These are phyloP conservation scores for Cataglyphis cursor DNA, from an alignment of 2,888 invertebrate genomes.

Conservation along the genomic window DNA sequence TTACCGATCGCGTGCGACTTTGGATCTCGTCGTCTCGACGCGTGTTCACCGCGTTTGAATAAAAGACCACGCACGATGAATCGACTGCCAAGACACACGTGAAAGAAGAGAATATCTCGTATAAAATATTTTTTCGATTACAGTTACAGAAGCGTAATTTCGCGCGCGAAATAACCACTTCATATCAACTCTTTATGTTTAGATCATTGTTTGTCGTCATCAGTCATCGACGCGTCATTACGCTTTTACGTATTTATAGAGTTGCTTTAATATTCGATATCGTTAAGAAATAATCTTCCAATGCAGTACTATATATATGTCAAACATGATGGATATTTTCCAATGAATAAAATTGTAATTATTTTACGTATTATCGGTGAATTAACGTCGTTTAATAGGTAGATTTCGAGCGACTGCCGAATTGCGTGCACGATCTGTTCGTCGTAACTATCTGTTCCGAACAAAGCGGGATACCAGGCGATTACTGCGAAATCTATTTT, in stretches of 20 bases:
- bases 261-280: neutral
- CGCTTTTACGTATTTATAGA: neutral
- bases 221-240: neutral
- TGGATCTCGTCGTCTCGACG: constrained; percentile 58
- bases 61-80: constrained; percentile 59
- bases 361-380: neutral
- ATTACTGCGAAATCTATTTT: constrained; percentile 72
- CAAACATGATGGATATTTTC: neutral
- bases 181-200: neutral
- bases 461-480: constrained; percentile 47
- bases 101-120: neutral
- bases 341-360: constrained; percentile 9
- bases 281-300: constrained; percentile 4
- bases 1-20: constrained; percentile 32
- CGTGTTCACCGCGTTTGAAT: constrained; percentile 49
- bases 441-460: constrained; percentile 33
- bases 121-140: constrained; percentile 51
- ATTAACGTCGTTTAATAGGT: constrained; percentile 10
- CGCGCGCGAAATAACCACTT: neutral
- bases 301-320: neutral
- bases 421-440: constrained; percentile 32
- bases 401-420: constrained; percentile 33
- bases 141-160: constrained; percentile 1
- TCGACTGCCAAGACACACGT: constrained; percentile 40
- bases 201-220: neutral